These are phyloP conservation scores for Gymnorhina tibicen DNA, from an alignment of 2,113 vertebrate genomes.

Conservation along the genomic window DNA sequence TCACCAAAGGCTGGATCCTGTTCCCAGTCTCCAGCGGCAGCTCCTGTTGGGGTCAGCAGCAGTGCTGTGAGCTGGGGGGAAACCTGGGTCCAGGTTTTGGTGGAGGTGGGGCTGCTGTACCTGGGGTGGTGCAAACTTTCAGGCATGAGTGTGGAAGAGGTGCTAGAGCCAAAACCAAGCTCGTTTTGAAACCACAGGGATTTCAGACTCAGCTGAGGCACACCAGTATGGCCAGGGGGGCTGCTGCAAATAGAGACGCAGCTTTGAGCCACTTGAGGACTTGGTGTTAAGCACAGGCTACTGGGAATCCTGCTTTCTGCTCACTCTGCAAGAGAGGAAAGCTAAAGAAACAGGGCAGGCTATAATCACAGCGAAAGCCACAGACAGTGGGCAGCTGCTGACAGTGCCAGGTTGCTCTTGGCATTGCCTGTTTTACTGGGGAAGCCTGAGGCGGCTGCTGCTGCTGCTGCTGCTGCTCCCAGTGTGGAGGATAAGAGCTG, in stretches of 20 bases:
- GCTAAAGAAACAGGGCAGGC: neutral
- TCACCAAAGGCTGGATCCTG: neutral
- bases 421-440: neutral
- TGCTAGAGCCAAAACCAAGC: neutral
- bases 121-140: neutral
- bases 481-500: neutral
- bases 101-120: rapidly evolving
- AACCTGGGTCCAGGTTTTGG: neutral
- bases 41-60: neutral
- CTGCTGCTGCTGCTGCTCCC: neutral
- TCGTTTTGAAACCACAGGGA: rapidly evolving
- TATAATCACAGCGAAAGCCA: neutral
- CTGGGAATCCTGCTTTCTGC: neutral
- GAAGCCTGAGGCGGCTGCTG: neutral
- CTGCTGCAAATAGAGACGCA: neutral
- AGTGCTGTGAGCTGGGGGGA: neutral
- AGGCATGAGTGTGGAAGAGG: rapidly evolving
- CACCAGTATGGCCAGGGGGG: rapidly evolving
- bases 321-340: neutral
- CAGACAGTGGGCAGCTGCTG: neutral
- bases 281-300: neutral
- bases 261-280: neutral
- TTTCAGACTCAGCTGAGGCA: neutral
- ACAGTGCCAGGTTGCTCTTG: neutral
- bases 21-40: neutral